Evolutionary conservation across 2,888 invertebrate genomes (phyloP).

Genomic region (Pyrochroa serraticornis): DNA sequence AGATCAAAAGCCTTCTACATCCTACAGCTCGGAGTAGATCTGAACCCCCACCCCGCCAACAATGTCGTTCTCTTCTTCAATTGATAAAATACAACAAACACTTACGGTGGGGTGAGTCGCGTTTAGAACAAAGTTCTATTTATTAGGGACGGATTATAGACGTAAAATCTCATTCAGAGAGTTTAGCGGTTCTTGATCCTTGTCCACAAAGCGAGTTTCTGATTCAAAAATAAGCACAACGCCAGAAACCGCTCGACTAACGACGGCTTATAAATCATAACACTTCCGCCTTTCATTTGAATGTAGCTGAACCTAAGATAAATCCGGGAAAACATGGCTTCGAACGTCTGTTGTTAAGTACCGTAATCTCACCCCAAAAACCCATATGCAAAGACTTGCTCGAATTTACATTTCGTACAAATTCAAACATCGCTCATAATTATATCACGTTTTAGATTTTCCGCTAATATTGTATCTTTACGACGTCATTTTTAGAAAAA

Average conservation of each 20-base stretch:
- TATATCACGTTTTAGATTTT: conserved; percentile 13
- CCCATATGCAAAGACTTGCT: conserved; percentile 42
- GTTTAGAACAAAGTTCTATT: conserved; percentile 31
- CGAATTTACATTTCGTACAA: conserved; percentile 39
- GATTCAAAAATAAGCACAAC: conserved; percentile 39
- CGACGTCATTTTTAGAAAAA: not conserved
- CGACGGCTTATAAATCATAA: conserved; percentile 50
- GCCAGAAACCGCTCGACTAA: conserved; percentile 38
- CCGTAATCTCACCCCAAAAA: conserved; percentile 45
- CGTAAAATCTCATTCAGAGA: conserved; percentile 40
- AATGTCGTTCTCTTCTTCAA: conserved; percentile 44
- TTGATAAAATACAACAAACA: conserved; percentile 42
- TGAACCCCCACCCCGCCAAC: conserved; percentile 41
- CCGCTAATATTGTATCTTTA: not conserved
- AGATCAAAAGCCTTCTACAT: conserved; percentile 75
- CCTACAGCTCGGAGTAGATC: conserved; percentile 59
- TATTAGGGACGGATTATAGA: conserved; percentile 40
- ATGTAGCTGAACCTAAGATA: conserved; percentile 48
- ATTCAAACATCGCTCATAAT: conserved; percentile 26
- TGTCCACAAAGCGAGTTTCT: conserved; percentile 42
- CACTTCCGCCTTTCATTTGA: conserved; percentile 47
- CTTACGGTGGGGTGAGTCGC: conserved; percentile 34
- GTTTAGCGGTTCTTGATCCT: conserved; percentile 43
- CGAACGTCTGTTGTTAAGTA: conserved; percentile 43
- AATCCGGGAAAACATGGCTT: conserved; percentile 44